Evolutionary conservation across 2,888 invertebrate species (phyloP), one percentile per base, ranked within the genome.

Genomic region (Malthinus seriepunctatus): DNA sequence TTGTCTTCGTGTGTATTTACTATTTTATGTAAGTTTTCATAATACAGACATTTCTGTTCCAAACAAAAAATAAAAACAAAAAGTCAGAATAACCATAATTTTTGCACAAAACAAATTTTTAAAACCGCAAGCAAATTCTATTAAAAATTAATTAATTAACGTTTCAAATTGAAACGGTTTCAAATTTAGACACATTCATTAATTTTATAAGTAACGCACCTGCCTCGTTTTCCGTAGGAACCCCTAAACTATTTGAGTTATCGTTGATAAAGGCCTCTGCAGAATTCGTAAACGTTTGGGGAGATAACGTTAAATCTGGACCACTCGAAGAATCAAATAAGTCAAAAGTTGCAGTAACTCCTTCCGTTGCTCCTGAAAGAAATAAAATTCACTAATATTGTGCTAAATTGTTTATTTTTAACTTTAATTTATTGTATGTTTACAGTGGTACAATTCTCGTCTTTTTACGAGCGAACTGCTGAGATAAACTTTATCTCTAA

Each of bases 181-280:
- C 2, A 9, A 35, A n/a, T 35, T 10, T n/a, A 10, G 35, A 35
- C n/a, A 35, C 35, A 35, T 3, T 23, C 23, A 23, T 23, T 23
- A 23, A 23, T 23, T 23, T 23, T 23, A 23, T 23, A 45, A 45
- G 11, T 23, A 50, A 66, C 82, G 76, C 71, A 84, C 85, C 84
- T 75, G 83, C 81, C 73, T 85, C 85, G 72, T 79, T 82, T 73
- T 84, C 85, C 68, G 82, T 80, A 49, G 84, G 82, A 70, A 84
- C 83, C 52, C 84, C 84, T 66, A 85, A 78, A 77, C 84, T 84
- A 78, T 85, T 83, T 67, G 84, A 84, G 79, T 84, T 84, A 80
- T 85, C 84, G 77, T 84, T 84, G 79, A 84, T 83, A 75, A 84
- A 84, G 78, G 84, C 84, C 78, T 84, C 84, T 63, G 84, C 81